Evolutionary conservation across 1,140 invertebrate species (phyloP), one percentile per base, ranked within the genome.

Genomic region (Mizuhopecten yessoensis): DNA sequence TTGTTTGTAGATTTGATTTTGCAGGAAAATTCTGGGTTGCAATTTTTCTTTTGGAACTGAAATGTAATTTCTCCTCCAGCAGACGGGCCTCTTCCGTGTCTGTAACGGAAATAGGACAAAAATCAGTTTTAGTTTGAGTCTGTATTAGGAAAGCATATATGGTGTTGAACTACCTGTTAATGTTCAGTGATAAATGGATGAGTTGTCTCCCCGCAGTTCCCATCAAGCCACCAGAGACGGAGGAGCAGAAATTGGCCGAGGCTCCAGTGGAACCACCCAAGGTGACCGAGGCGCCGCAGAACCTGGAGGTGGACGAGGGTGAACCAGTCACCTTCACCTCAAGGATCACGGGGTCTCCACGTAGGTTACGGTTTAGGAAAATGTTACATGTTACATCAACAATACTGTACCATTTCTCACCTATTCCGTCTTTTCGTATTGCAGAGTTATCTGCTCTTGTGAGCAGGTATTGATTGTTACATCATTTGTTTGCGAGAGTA

Each of bases 311-410:
- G 29, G 95, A 96, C 87, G 96, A 96, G 57, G 95, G 96, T 86
- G 94, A 96, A 93, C 94, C 94, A 87, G 95, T 95, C 34, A 95
- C 91, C 10, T 96, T 96, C 91, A 94, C 90, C 29, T 95, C 94
- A 87, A 94, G 88, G 36, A 96, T 96, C 33, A 93, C 87, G n/a
- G 95, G 95, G 89, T 93, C 92, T 87, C 95, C 96, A 92, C 45
- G 96, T 95, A 94, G 94, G 94, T 89, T 34, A 45, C 45, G 11
- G 45, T 2, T 9, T 2, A 23, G 45, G 45, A 49, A n/a, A n/a
- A n/a, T n/a, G n/a, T n/a, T n/a, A n/a, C n/a, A n/a, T n/a, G n/a
- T n/a, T n/a, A n/a, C 3, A 15, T 39, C 13, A 39, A 39, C 13
- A 39, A 39, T 39, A 39, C 36, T 39, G 36, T 7, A 39, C 13